phyloP scores from a whole-genome alignment of 2,113 vertebrate species.

The Kryptolebias marmoratus region DNA sequence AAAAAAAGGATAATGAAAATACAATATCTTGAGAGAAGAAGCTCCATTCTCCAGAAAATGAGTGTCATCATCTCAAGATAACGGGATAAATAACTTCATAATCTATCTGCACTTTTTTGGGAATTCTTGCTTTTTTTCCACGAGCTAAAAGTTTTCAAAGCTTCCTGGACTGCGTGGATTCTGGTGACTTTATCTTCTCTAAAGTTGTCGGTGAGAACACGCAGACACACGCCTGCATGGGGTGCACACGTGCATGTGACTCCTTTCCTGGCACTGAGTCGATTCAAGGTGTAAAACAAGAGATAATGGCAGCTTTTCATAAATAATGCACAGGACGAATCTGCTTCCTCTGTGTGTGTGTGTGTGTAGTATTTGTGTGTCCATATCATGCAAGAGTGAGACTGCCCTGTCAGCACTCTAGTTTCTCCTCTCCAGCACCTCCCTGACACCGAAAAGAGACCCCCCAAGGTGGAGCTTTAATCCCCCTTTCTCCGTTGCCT shows the following conservation, averaged over 20 bases:
- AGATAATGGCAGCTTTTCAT: conserved; percentile 71
- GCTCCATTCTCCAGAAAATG: too few relatives aligned
- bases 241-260: conserved; percentile 2
- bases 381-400: conserved; percentile 39
- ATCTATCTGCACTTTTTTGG: neutral
- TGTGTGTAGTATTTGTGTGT: conserved; percentile 22
- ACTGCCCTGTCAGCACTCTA: conserved; percentile 65
- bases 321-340: conserved; percentile 70
- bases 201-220: neutral
- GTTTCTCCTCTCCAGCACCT: conserved; percentile 30
- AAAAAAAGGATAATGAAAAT: too few relatives aligned
- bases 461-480: conserved; percentile 45
- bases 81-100: neutral
- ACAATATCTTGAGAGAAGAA: too few relatives aligned
- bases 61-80: neutral
- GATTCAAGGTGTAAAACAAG: conserved; percentile 67
- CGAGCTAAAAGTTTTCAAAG: neutral
- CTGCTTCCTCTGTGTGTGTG: neutral
- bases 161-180: neutral
- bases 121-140: neutral
- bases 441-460: conserved; percentile 49
- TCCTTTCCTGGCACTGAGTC: conserved; percentile 43
- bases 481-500: conserved; percentile 5
- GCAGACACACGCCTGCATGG: neutral
- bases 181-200: neutral